phyloP scores from a whole-genome alignment of 2,113 vertebrate species.

The Aspidoscelis tigris region DNA sequence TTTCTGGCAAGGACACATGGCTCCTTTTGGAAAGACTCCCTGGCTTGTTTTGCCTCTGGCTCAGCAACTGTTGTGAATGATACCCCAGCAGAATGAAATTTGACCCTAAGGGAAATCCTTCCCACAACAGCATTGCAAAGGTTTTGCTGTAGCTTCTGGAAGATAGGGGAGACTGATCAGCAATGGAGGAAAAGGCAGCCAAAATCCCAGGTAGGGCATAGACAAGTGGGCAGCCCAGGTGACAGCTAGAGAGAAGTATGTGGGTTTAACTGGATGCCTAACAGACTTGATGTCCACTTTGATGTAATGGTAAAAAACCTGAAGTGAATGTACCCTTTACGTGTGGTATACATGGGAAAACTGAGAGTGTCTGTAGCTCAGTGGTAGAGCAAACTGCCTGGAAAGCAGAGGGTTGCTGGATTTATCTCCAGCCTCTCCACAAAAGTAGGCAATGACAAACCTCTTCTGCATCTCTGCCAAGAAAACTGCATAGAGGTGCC shows the following conservation, averaged over 20 bases:
- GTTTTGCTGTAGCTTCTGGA: background rate
- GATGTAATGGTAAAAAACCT: background rate
- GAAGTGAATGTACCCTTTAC: background rate
- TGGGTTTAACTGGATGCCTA: background rate
- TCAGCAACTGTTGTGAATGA: background rate
- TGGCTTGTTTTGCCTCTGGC: constrained; percentile 21
- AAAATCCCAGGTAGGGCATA: constrained; percentile 30
- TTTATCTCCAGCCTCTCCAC: too few species aligned
- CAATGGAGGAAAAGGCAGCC: constrained; percentile 26
- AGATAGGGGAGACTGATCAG: background rate
- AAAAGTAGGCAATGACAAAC: too few species aligned
- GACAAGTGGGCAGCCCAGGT: background rate
- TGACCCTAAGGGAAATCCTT: background rate
- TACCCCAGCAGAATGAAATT: background rate
- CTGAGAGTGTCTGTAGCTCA: too few species aligned
- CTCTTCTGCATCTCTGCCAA: too few species aligned
- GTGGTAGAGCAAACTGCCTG: too few species aligned
- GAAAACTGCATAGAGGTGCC: too few species aligned
- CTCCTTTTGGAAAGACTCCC: background rate
- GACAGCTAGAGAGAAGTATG: background rate
- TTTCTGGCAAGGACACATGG: constrained; percentile 26
- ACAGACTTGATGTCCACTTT: background rate
- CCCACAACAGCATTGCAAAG: too few species aligned
- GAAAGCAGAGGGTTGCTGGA: too few species aligned
- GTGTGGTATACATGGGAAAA: background rate